Base-by-base conservation (phyloP, 2,113 vertebrate genomes). In the Clarias gariepinus region DNA sequence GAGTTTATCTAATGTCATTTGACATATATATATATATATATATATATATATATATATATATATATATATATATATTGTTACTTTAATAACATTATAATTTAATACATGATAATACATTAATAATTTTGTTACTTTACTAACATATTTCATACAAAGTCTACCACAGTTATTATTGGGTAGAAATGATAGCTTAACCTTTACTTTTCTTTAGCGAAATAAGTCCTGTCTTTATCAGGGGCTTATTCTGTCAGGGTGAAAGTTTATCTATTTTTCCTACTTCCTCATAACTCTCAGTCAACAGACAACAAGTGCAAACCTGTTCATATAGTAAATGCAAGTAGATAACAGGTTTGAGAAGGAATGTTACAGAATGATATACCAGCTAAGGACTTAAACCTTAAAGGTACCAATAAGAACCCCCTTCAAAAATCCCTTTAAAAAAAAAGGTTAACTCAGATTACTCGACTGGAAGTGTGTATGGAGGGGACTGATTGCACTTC, bases 401-500 rank as follows among this genome's bases (percentile, higher is more conserved):
- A 71, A 68, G 10, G 13, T 28, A 21, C 16, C 30, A 36, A 63
- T 47, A 76, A 83, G 41, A 53, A 41, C 6, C 66, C 4, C 23
- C 36, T 74, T 16, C 21, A 28, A n/a, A 78, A 77, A 81, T 28
- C 23, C 52, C 15, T 10, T 30, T 57, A 69, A 33, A 33, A 73
- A 41, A 36, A 10, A 21, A 64, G 23, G 23, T 47, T 25, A 8
- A 68, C 60, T 47, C 52, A 12, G 33, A 77, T 68, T 47, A 57
- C 58, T 57, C 66, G 53, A 33, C 82, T 84, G 92, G 92, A 95
- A 93, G 91, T 89, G 63, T 85, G 88, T 83, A 66, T 53, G 77
- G 79, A 81, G 85, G 86, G 88, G 85, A 82, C 74, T 90, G 91
- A 92, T 91, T 91, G 90, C 85, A 87, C 92, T 93, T 93, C 93